A percentile compares a stretch with the other conserved stretches of the same genome.
Conservation (phyloP, 2,888 invertebrate genomes). For the Erebia palarica region DNA sequence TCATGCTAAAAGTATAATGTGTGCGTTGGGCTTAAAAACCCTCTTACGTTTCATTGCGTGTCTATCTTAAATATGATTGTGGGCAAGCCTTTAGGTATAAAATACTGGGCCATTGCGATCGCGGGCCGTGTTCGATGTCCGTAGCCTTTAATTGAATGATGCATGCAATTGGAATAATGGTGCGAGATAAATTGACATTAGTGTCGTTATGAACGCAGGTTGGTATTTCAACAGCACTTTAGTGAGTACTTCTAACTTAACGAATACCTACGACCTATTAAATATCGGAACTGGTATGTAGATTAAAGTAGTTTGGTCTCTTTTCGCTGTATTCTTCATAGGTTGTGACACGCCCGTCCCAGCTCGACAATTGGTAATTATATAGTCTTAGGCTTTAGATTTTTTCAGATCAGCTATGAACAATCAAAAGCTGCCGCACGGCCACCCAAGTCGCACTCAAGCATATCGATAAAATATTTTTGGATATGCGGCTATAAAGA, state of each 20-base stretch:
- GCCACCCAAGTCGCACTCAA: neutral
- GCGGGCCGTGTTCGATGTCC: conserved; percentile 43
- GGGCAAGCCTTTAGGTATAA: conserved; percentile 44
- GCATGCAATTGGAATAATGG: conserved; percentile 39
- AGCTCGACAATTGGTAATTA: neutral
- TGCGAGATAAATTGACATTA: conserved; percentile 37
- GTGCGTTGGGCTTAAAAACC: neutral
- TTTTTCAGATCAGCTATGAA: neutral
- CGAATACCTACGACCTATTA: neutral
- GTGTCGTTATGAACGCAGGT: conserved; percentile 25
- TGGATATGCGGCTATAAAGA: neutral
- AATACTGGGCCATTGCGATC: conserved; percentile 47
- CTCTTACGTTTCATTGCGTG: conserved; percentile 3
- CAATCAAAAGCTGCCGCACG: neutral
- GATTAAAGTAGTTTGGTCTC: neutral
- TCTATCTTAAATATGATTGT: conserved; percentile 48
- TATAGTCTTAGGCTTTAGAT: neutral
- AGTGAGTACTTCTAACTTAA: neutral
- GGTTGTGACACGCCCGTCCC: neutral
- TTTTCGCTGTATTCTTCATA: neutral
- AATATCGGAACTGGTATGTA: neutral
- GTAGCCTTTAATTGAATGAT: conserved; percentile 46
- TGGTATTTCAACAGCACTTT: conserved; percentile 21
- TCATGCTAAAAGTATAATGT: neutral
- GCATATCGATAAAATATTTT: neutral